phyloP scores from a whole-genome alignment of 2,797 vertebrate species.

The Sebastes taczanowskii region DNA sequence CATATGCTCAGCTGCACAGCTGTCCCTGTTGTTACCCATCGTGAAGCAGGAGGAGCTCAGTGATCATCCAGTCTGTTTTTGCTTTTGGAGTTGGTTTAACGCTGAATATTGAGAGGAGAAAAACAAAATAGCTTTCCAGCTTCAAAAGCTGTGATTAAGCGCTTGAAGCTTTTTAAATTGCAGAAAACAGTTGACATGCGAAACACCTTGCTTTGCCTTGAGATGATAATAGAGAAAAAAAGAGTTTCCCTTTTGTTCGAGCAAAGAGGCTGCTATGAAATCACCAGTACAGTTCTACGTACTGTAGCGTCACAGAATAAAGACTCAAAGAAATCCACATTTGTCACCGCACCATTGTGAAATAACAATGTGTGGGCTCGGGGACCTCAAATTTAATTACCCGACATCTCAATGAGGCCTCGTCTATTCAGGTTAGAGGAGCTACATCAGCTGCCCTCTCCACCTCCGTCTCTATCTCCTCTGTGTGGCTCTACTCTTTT shows the following conservation, averaged over 20 bases:
- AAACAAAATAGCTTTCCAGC: not conserved
- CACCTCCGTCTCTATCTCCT: not conserved
- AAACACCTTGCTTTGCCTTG: slow-evolving; percentile 5
- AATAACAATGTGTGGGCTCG: not conserved
- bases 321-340: slow-evolving; percentile 14
- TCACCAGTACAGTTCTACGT: not conserved
- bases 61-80: not conserved
- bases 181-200: not conserved
- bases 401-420: slow-evolving; percentile 9
- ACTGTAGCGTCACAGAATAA: slow-evolving; percentile 3
- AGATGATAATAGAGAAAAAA: not conserved
- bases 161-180: not conserved
- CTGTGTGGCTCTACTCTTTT: not conserved
- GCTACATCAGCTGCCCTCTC: slow-evolving; percentile 17
- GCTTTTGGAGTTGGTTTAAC: not conserved
- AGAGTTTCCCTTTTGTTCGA: not conserved
- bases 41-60: not conserved
- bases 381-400: slow-evolving; percentile 23
- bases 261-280: not conserved
- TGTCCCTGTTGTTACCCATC: not conserved
- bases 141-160: not conserved
- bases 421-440: slow-evolving; percentile 13
- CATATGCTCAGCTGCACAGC: not conserved
- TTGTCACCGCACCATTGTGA: slow-evolving; percentile 11
- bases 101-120: not conserved